phyloP scores from a whole-genome alignment of 2,797 vertebrate species.

The Hippoglossus hippoglossus region DNA sequence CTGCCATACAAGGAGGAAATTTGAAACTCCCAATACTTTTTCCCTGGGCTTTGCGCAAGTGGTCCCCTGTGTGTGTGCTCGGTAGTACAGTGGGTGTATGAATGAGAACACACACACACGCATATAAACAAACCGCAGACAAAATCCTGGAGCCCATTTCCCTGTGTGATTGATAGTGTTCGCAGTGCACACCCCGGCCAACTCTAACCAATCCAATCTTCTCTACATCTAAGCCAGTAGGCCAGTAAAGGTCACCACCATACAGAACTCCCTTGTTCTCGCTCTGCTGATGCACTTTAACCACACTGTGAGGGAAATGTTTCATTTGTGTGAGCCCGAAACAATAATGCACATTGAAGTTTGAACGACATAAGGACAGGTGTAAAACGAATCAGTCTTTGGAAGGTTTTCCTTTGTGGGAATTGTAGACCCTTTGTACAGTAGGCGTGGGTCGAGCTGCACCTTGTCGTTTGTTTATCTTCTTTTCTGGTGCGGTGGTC shows the following conservation, averaged over 20 bases:
- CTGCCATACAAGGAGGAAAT: conserved; percentile 6
- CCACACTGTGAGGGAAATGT: conserved; percentile 19
- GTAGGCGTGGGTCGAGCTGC: no score
- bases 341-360: conserved; percentile 23
- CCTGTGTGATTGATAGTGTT: conserved; percentile 25
- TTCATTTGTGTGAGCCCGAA: conserved; percentile 12
- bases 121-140: conserved; percentile 12
- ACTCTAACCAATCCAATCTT: conserved; percentile 20
- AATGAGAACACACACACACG: conserved; percentile 17
- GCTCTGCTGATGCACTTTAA: conserved; percentile 33
- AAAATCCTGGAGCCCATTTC: conserved; percentile 3
- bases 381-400: conserved; percentile 4
- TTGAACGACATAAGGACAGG: conserved; percentile 1
- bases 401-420: neutral
- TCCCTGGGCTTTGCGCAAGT: neutral
- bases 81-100: neutral
- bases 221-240: conserved; percentile 35
- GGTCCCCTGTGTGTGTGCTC: neutral
- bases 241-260: conserved; percentile 54
- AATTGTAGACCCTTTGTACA: neutral
- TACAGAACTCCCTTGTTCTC: conserved; percentile 56
- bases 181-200: conserved; percentile 4
- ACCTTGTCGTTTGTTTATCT: no score
- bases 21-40: conserved; percentile 6
- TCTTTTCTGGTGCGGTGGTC: no score